Evolutionary conservation across 1,140 invertebrate species (phyloP), one percentile per base, ranked within the genome.

Genomic region (Saxidomus purpurata): DNA sequence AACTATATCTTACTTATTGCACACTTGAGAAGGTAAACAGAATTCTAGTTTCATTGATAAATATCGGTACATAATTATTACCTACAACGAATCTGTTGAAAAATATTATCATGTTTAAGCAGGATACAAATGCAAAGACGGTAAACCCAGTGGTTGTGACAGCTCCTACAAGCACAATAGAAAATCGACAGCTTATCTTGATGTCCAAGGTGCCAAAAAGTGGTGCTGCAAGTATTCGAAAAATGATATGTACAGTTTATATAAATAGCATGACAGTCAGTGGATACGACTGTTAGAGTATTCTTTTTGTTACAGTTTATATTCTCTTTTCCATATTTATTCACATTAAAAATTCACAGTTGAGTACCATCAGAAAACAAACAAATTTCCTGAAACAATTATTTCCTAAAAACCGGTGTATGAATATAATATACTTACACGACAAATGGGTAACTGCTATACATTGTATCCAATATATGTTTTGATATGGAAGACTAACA

Each of bases 101-200:
- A 19, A 84, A 6, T 1, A 84, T 84, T 22, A 84, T 69, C 38
- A 38, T 38, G 28, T 84, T 40, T 19, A 84, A n/a, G 19, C 36
- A n/a, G 0, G 36, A 31, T 17, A 67, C 80, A 25, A 83, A 69
- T 22, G 61, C 61, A 67, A 61, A 67, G 3, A 28, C 15, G 22
- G n/a, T 11, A 25, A 63, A 69, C 1, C 81, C 81, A 31, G 47
- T 40, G 6, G 81, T 67, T 17, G 81, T 69, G 1, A 84, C n/a
- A 0, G 63, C 36, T 13, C 81, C 81, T 17, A 61, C 81, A 69
- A 84, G 36, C 13, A 84, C 38, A 19, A 84, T 69, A 22, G 81
- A 84, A 15, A 67, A 84, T 6, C 81, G 36, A 47, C 81, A 84
- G 31, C 81, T 84, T 61, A 84, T 67, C 28, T 40, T 67, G 63